phyloP scores from a whole-genome alignment of 2,888 invertebrate genomes.

The Automeris io region DNA sequence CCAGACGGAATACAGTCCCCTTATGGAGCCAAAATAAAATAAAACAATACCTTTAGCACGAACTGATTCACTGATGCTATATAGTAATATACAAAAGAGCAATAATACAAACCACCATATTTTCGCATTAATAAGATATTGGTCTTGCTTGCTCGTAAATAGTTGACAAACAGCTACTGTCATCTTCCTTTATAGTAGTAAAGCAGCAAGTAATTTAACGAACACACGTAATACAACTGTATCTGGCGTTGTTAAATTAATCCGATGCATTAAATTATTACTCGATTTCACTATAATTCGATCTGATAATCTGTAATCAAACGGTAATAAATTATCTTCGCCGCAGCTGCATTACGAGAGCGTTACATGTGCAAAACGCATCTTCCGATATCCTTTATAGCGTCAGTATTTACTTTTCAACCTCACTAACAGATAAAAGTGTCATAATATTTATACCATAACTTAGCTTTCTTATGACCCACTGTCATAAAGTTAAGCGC shows the following conservation, averaged over 20 bases:
- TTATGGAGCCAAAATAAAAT: too few species aligned
- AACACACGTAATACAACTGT: conserved; percentile 14
- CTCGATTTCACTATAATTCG: conserved; percentile 31
- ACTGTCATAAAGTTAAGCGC: conserved; percentile 60
- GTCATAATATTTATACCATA: conserved; percentile 75
- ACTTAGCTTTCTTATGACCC: conserved; percentile 69
- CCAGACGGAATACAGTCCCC: too few species aligned
- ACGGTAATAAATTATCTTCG: conserved; percentile 35
- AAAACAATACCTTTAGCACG: too few species aligned
- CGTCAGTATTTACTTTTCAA: conserved; percentile 64
- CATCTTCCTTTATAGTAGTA: conserved; percentile 10
- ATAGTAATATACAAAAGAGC: too few species aligned
- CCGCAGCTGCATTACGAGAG: conserved; percentile 27
- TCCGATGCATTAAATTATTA: conserved; percentile 25
- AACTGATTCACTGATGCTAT: too few species aligned
- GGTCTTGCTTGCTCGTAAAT: conserved; percentile 1
- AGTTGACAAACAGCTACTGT: conserved; percentile 8
- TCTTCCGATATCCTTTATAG: conserved; percentile 35
- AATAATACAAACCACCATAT: neutral
- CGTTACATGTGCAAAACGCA: conserved; percentile 42
- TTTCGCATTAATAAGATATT: conserved; percentile 3
- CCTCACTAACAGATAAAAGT: conserved; percentile 66
- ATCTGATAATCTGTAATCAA: conserved; percentile 42
- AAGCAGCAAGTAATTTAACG: conserved; percentile 19
- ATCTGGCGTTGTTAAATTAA: conserved; percentile 21